Conservation (phyloP, 1,140 invertebrate species). For the Drosophila kepulauana region DNA sequence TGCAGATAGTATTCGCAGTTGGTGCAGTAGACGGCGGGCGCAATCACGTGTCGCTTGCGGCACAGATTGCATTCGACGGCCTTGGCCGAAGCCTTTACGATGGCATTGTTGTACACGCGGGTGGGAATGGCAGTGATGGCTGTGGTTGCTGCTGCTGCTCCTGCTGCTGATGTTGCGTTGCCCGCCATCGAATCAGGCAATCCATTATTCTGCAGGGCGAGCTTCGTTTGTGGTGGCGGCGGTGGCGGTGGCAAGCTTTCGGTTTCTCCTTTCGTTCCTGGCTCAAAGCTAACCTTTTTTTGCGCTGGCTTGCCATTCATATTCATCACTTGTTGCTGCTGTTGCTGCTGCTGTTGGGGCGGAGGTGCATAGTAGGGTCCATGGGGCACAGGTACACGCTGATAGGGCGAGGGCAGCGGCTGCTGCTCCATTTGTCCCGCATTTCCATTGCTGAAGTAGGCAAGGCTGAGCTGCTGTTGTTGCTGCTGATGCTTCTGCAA, state of each 20-base stretch:
- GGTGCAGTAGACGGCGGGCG: constrained; percentile 92
- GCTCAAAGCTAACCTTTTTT: constrained; percentile 90
- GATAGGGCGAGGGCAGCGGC: constrained; percentile 84
- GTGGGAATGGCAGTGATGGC: constrained; percentile 81
- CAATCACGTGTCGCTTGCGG: constrained; percentile 91
- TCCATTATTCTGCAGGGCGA: constrained; percentile 64
- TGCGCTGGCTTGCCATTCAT: constrained; percentile 85
- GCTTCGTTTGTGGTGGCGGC: constrained; percentile 51
- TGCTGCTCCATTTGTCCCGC: constrained; percentile 44
- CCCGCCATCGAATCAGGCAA: constrained; percentile 37
- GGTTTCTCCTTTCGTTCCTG: constrained; percentile 87
- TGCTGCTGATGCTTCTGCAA: constrained; percentile 66
- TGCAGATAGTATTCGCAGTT: constrained; percentile 97
- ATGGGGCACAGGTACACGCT: constrained; percentile 86
- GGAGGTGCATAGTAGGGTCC: constrained; percentile 71
- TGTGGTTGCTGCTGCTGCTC: constrained; percentile 12
- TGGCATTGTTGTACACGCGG: constrained; percentile 80
- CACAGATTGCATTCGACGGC: constrained; percentile 91
- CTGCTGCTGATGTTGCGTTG: not conserved
- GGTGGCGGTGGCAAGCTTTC: constrained; percentile 85
- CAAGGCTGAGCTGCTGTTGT: constrained; percentile 79
- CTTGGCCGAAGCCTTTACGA: constrained; percentile 86
- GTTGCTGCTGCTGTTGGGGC: constrained; percentile 42
- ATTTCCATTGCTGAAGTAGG: constrained; percentile 73
- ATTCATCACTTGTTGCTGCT: constrained; percentile 48